Evolutionary conservation across 2,888 invertebrate species (phyloP), one percentile per base, ranked within the genome.

Genomic region (Orchestes rusci): DNA sequence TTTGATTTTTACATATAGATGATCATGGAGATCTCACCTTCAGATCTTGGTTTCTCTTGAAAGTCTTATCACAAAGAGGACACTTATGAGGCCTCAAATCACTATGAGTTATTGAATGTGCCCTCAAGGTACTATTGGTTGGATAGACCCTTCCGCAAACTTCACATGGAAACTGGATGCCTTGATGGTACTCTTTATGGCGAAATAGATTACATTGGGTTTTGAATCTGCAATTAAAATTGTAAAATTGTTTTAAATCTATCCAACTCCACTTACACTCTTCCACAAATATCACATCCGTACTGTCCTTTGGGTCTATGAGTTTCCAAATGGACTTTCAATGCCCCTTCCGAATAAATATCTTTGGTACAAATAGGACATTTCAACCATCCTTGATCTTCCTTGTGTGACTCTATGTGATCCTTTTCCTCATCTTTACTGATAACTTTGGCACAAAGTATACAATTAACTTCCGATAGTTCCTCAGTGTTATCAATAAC

Each of bases 31-130:
- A 16, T 8, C 51, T 54, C 68, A 78, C 80, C 73, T 82, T 82
- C 51, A 84, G 70, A 64, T 84, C 82, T 65, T 83, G 82, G 62
- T 81, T 82, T 52, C 83, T 71, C 61, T 84, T 83, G 59, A 83
- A 84, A 16, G 76, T 79, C 63, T 82, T 83, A 60, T 79, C 77
- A 64, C 83, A 83, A 37, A 79, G 66, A 23, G 76, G 73, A 59
- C 83, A 84, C 45, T 78, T 73, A 58, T 79, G 82, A 1, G 82
- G 83, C 55, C 82, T 70, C 34, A 80, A 71, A 61, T 75, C 75
- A 53, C 82, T 82, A 56, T 83, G 83, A 20, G 81, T 77, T 47
- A 84, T 76, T 56, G 79, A 80, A 64, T 84, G 83, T 10, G 80
- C 79, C 51, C 78, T 73, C 38, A 83, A 66, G 34, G 79, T 79